These are phyloP conservation scores for Scopus umbretta DNA, from an alignment of 2,113 vertebrate species.

Conservation along the genomic window DNA sequence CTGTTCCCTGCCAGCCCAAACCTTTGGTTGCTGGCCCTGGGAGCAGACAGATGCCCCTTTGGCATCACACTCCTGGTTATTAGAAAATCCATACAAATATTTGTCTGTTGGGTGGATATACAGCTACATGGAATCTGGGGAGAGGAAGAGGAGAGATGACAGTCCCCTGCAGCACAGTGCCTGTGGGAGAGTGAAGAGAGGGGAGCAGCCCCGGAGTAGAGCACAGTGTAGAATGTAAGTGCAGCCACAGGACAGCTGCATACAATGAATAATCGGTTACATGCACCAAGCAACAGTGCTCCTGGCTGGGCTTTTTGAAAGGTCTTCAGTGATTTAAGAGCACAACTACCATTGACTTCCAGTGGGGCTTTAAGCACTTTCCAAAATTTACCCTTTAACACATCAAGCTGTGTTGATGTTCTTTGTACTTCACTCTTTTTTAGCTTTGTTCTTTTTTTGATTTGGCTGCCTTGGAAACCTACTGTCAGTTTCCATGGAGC, in stretches of 20 bases:
- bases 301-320: not conserved
- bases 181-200: not conserved
- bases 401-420: not conserved
- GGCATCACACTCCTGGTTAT: not conserved
- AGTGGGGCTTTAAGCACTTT: not conserved
- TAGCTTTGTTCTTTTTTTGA: not conserved
- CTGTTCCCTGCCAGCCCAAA: not conserved
- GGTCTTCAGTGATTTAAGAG: not conserved
- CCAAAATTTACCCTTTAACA: not conserved
- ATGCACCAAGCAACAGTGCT: not conserved
- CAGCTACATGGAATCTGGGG: not conserved
- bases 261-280: conserved; percentile 10
- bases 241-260: not conserved
- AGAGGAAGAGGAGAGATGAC: not conserved
- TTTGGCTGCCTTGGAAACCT: conserved; percentile 57
- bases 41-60: not conserved
- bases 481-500: conserved; percentile 44
- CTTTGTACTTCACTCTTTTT: not conserved
- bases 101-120: not conserved
- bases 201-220: not conserved
- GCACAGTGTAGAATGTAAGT: not conserved
- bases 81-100: not conserved
- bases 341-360: not conserved
- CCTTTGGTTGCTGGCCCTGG: too few relatives aligned
- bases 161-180: not conserved